These are phyloP conservation scores for Leptogaster cylindrica DNA, from an alignment of 2,888 invertebrate species.

Conservation along the genomic window DNA sequence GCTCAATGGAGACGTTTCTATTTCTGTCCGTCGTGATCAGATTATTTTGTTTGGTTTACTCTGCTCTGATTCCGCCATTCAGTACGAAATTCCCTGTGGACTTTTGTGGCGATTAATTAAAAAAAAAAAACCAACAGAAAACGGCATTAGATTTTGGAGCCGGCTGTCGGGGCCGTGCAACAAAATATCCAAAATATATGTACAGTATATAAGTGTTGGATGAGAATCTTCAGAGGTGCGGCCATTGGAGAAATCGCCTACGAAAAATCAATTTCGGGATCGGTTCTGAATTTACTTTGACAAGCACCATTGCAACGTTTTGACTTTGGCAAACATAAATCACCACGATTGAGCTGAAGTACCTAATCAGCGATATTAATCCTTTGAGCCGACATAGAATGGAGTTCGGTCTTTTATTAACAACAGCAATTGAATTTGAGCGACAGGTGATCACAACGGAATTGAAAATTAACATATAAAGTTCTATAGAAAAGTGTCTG, in stretches of 20 bases:
- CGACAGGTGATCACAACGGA: neutral
- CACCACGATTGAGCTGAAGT: conserved; percentile 22
- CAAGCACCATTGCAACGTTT: conserved; percentile 21
- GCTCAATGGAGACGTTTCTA: conserved; percentile 35
- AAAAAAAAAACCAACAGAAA: conserved; percentile 6
- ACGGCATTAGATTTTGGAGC: no score
- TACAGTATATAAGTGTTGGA: conserved; percentile 24
- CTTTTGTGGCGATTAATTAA: conserved; percentile 28
- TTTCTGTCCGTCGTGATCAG: neutral
- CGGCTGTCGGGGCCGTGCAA: no score
- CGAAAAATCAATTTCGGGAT: conserved; percentile 26
- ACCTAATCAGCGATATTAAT: conserved; percentile 36
- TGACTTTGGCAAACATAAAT: conserved; percentile 17
- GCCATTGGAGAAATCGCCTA: no score
- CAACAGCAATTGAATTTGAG: neutral
- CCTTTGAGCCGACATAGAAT: neutral
- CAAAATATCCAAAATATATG: conserved; percentile 25
- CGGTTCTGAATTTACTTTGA: conserved; percentile 32
- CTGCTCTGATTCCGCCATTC: conserved; percentile 6
- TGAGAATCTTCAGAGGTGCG: no score
- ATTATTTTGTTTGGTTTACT: conserved; percentile 18
- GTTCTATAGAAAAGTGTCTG: neutral
- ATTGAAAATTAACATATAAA: neutral
- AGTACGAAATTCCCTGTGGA: conserved; percentile 31
- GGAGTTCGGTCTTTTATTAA: conserved; percentile 15